Evolutionary conservation across 2,113 vertebrate genomes (phyloP), one percentile per base, ranked within the genome.

Genomic region (Electrona antarctica): DNA sequence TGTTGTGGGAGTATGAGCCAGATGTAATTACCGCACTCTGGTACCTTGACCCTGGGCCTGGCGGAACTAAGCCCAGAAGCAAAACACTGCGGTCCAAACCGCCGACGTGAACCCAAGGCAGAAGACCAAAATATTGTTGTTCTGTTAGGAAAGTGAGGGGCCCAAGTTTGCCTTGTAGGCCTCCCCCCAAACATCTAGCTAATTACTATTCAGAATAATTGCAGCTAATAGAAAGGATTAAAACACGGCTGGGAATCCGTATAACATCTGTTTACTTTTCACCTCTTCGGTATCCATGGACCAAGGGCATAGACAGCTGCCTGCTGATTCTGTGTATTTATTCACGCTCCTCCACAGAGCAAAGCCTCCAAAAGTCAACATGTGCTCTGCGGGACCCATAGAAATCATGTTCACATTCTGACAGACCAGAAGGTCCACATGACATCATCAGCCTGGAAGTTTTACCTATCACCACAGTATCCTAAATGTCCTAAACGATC

Each of bases 1-100:
- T 85, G 86, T 83, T 84, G 77, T 79, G 82, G 80, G 70, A 85
- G 69, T 59, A 58, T 68, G 75, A 88, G 82, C 85, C 84, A 90
- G 88, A 87, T 78, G 80, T 87, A 88, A 91, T 91, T 87, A 87
- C 21, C 59, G 69, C 76, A 77, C 87, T 77, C 55, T 71, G 76
- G 67, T 77, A 79, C 58, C 41, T 71, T 87, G 79, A 88, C 81
- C 76, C 72, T 11, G 60, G 8, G 45, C 48, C 67, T 60, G 67
- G 79, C 49, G 64, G 78, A 89, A 87, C 81, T 86, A 79, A 85
- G 74, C 77, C 76, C 77, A 77, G 67, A 55, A 74, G 14, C 78
- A 69, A 78, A 78, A 55, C 64, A 71, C 48, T 69, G 67, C n/a
- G 11, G 58, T 72, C 74, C 74, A 80, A 73, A 76, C 68, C 50